These are phyloP conservation scores for Murina feae DNA, from an alignment of 2,113 vertebrate species.

Conservation along the genomic window DNA sequence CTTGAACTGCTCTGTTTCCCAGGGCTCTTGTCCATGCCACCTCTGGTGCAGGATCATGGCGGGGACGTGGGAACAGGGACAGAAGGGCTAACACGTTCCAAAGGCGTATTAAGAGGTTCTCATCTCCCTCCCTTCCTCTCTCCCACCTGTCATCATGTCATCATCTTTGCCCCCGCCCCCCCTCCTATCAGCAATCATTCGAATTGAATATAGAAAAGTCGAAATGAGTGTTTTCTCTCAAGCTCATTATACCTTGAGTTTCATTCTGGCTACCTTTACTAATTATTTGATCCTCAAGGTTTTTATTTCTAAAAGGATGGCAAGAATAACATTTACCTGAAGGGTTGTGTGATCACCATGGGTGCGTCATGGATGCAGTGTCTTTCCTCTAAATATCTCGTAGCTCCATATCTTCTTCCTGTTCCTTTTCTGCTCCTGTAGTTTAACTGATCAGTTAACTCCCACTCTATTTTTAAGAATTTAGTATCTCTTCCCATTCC, in stretches of 20 bases:
- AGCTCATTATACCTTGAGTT: background rate
- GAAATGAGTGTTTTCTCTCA: background rate
- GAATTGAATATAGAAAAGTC: background rate
- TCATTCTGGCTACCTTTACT: background rate
- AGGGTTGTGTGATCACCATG: background rate
- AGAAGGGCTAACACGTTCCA: too few relatives aligned
- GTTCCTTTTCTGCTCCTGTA: background rate
- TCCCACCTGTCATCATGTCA: background rate
- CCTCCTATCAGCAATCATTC: background rate
- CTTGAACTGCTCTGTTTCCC: too few relatives aligned
- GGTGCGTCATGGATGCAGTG: background rate
- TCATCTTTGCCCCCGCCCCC: background rate
- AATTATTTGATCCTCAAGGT: background rate
- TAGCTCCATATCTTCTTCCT: background rate
- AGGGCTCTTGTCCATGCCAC: too few relatives aligned
- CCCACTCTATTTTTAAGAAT: background rate
- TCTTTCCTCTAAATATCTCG: background rate
- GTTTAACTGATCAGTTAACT: background rate
- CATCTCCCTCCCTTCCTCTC: too few relatives aligned
- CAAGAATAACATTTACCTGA: background rate
- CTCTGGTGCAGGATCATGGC: too few relatives aligned
- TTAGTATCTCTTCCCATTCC: background rate
- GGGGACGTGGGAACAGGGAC: background rate
- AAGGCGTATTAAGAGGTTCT: background rate
- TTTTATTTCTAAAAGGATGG: background rate